A percentile compares a stretch with the other conserved stretches of the same genome.
These are phyloP conservation scores for Trichoplusia ni DNA, from an alignment of 1,140 invertebrate species.

Conservation along the genomic window DNA sequence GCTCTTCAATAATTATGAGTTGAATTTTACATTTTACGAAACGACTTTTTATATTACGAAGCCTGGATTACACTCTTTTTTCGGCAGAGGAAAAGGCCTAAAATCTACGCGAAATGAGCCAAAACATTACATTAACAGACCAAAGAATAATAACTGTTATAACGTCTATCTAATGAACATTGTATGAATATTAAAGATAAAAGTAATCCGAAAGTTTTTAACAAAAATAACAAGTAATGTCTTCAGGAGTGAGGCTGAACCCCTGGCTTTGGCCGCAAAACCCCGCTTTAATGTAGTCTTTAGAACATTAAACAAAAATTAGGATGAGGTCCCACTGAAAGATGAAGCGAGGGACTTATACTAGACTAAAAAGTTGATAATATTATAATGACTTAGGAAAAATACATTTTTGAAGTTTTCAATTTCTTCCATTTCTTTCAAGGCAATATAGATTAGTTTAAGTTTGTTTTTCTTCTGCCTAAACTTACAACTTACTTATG, in stretches of 20 bases:
- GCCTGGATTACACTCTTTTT: neutral
- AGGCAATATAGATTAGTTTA: too few species aligned
- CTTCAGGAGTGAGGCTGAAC: constrained; percentile 21
- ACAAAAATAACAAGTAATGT: constrained; percentile 30
- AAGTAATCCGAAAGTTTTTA: constrained; percentile 12
- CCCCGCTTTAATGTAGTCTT: constrained; percentile 35
- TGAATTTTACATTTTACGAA: too few species aligned
- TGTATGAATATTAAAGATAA: neutral
- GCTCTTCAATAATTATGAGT: too few species aligned
- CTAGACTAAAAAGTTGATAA: too few species aligned
- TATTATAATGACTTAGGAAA: too few species aligned
- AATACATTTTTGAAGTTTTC: too few species aligned
- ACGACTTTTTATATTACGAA: neutral
- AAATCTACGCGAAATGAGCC: neutral
- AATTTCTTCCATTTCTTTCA: too few species aligned
- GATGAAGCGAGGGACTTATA: constrained; percentile 10
- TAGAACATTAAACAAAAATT: constrained; percentile 31
- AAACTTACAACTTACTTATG: too few species aligned
- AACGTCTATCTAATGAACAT: neutral
- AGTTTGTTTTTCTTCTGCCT: too few species aligned
- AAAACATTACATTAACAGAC: too few species aligned
- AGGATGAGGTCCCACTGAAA: neutral
- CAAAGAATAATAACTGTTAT: too few species aligned
- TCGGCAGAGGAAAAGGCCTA: too few species aligned
- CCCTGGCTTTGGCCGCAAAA: neutral